These are phyloP conservation scores for Piaya cayana DNA, from an alignment of 2,113 vertebrate species.

Conservation along the genomic window DNA sequence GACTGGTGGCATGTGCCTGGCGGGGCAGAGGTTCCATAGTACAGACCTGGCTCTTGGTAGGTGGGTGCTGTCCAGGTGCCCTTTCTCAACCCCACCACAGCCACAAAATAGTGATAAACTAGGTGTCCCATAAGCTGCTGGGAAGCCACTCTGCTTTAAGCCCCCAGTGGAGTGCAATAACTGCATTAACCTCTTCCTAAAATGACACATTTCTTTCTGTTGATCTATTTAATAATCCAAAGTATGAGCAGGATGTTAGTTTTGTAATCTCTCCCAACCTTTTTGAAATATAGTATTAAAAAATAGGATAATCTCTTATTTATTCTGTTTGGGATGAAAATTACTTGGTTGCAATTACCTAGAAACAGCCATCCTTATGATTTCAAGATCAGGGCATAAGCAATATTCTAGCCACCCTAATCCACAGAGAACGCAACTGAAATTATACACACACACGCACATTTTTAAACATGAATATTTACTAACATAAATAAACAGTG, in stretches of 20 bases:
- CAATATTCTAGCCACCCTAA: neutral
- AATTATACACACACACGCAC: neutral
- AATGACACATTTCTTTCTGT: neutral
- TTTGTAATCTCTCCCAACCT: neutral
- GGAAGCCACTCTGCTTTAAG: neutral
- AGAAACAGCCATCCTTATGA: neutral
- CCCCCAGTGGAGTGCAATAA: rapidly evolving
- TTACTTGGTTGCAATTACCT: neutral
- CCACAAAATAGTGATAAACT: rapidly evolving
- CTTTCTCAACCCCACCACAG: neutral
- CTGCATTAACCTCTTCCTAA: neutral
- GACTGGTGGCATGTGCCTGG: rapidly evolving
- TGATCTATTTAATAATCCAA: neutral
- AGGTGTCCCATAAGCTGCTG: neutral
- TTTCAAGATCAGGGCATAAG: rapidly evolving
- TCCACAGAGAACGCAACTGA: rapidly evolving
- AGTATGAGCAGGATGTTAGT: neutral
- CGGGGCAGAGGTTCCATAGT: rapidly evolving
- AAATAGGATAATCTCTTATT: neutral
- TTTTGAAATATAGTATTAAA: neutral
- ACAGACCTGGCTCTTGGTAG: no score
- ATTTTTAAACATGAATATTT: slow-evolving; percentile 84
- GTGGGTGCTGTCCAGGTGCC: neutral
- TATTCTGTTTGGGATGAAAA: neutral
- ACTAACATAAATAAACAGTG: slow-evolving; percentile 92